These are phyloP conservation scores for Charanyca ferruginea DNA, from an alignment of 2,888 invertebrate genomes.

Conservation along the genomic window DNA sequence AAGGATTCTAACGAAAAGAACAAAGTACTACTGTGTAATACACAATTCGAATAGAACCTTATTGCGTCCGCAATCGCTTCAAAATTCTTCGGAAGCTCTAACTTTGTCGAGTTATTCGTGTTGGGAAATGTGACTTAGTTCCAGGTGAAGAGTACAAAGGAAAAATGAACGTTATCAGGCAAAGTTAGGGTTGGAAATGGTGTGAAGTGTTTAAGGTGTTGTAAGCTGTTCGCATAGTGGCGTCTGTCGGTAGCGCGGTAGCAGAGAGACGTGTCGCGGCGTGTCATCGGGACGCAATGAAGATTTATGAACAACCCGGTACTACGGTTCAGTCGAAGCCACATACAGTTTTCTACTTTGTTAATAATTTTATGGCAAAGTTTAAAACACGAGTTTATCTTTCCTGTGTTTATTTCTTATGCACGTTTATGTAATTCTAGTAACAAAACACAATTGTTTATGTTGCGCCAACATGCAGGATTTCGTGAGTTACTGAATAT, in stretches of 20 bases:
- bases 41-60: slow-evolving; percentile 76
- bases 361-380: slow-evolving; percentile 76
- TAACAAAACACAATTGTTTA: slow-evolving; percentile 63
- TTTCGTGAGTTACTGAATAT: slow-evolving; percentile 54
- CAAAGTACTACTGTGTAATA: slow-evolving; percentile 80
- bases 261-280: slow-evolving; percentile 90
- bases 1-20: slow-evolving; percentile 87
- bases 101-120: slow-evolving; percentile 78
- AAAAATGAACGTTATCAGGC: slow-evolving; percentile 53
- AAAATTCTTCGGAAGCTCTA: slow-evolving; percentile 71
- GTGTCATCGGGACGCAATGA: slow-evolving; percentile 91
- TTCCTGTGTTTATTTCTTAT: slow-evolving; percentile 64
- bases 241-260: slow-evolving; percentile 83
- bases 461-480: slow-evolving; percentile 50
- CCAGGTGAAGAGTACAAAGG: slow-evolving; percentile 45
- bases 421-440: slow-evolving; percentile 63
- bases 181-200: slow-evolving; percentile 62
- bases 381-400: slow-evolving; percentile 69
- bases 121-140: slow-evolving; percentile 80
- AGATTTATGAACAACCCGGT: slow-evolving; percentile 89
- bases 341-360: slow-evolving; percentile 81
- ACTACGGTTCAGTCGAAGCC: slow-evolving; percentile 80
- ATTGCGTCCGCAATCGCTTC: slow-evolving; percentile 70
- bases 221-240: slow-evolving; percentile 73
- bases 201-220: slow-evolving; percentile 58